Conservation (phyloP, 2,888 invertebrate genomes). For the Gastrophysa polygoni region DNA sequence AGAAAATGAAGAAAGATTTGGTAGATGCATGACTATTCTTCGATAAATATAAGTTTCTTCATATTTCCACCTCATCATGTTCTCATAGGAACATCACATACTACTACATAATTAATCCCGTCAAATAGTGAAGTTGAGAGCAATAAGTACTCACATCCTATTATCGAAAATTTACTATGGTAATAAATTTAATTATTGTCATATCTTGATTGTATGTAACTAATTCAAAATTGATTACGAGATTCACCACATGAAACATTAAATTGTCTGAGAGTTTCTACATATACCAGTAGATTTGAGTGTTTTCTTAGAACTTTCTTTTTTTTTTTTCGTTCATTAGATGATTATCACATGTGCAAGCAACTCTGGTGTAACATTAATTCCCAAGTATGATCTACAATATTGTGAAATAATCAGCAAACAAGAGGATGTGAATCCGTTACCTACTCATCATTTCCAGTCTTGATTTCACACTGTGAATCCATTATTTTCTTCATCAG, state of each 20-base stretch:
- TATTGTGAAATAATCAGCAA: neutral
- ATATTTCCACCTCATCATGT: no score
- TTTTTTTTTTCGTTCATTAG: neutral
- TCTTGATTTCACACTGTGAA: no score
- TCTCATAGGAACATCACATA: constrained; percentile 26
- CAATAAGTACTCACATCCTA: neutral
- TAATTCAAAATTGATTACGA: neutral
- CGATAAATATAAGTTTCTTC: no score
- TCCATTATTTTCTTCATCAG: no score
- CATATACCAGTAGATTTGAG: neutral
- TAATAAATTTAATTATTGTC: neutral
- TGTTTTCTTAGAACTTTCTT: constrained; percentile 4
- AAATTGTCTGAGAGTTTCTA: constrained; percentile 5
- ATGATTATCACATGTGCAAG: constrained; percentile 9
- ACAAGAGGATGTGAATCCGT: neutral
- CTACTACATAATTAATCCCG: no score
- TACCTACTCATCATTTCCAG: no score
- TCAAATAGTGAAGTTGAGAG: neutral
- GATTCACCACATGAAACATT: neutral
- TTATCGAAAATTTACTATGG: neutral
- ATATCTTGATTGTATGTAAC: neutral
- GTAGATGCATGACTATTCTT: no score
- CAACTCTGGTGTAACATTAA: neutral
- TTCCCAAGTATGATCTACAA: neutral
- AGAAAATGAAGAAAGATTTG: no score